Evolutionary conservation across 2,888 invertebrate genomes (phyloP).

Genomic region (Brachyptera risi): DNA sequence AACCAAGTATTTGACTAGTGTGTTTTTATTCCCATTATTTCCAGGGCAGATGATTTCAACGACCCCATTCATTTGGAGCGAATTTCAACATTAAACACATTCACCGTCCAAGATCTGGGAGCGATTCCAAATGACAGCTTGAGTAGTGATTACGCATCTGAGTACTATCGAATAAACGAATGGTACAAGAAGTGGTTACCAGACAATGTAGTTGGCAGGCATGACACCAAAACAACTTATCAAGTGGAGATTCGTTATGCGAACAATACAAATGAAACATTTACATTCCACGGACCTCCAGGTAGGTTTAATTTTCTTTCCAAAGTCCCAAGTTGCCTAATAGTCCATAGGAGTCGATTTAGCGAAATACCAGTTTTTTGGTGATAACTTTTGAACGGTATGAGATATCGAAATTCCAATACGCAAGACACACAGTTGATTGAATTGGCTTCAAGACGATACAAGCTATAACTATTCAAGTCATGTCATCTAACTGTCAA

Average conservation of each 20-base stretch:
- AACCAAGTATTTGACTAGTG: no score
- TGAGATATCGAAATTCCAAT: no score
- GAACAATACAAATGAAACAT: constrained; percentile 93
- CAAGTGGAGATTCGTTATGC: constrained; percentile 91
- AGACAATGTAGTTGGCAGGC: constrained; percentile 69
- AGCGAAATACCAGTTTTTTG: no score
- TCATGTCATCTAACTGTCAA: no score
- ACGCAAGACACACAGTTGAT: no score
- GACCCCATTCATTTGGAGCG: constrained; percentile 93
- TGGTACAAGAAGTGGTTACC: constrained; percentile 93
- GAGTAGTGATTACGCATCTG: constrained; percentile 84
- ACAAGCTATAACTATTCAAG: no score
- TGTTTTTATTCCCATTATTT: constrained; percentile 29
- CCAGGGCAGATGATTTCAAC: constrained; percentile 84
- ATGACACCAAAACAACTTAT: constrained; percentile 89
- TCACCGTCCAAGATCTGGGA: constrained; percentile 80
- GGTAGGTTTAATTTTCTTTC: constrained; percentile 44
- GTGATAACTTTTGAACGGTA: no score
- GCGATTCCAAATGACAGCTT: constrained; percentile 74
- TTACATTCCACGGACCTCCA: constrained; percentile 90
- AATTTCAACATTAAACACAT: constrained; percentile 92
- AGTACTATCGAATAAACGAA: constrained; percentile 87
- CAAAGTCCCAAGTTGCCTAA: no score
- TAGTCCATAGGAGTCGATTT: no score
- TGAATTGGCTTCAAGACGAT: no score